Evolutionary conservation across 2,888 invertebrate species (phyloP), one percentile per base, ranked within the genome.

Genomic region (Lysandra coridon): DNA sequence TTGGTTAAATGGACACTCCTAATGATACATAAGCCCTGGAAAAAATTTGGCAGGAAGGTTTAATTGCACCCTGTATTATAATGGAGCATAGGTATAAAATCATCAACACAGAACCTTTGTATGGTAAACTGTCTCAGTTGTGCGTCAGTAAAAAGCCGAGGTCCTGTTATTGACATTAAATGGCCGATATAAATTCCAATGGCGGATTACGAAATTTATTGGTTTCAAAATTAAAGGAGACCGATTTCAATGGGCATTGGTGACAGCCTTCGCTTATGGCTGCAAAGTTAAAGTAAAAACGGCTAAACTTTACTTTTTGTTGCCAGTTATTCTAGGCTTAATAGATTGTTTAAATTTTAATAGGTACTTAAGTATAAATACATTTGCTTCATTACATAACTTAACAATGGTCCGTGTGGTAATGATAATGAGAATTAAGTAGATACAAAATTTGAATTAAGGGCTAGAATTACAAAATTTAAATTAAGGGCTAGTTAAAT

Each of bases 131-230:
- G 90, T 86, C 86, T 81, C 83, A 81, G 85, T 88, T 89, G 84
- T 87, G 88, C 87, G 83, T 82, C 82, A 83, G 88, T 86, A 91
- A 92, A 90, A 91, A 90, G 84, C 85, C 85, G 85, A 86, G 85
- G 84, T 86, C 85, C 85, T 87, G 87, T 90, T 90, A 92, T 92
- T 92, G 93, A 91, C 93, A 88, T 92, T 93, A 92, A 93, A 93
- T 92, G 90, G 92, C 85, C 91, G 92, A 93, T 92, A 93, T 93
- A 93, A 92, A 93, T 92, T 92, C 92, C 87, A 86, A 87, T 92
- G 93, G 93, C 92, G 91, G 92, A 93, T 94, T 93, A 92, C 92
- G 87, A 92, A 92, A 93, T 94, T 93, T 93, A 94, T 93, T 92
- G 91, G 90, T 88, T 89, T 94, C 90, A 91, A 93, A 94, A 93